These are phyloP conservation scores for Bicyclus anynana DNA, from an alignment of 1,140 invertebrate genomes.

Conservation along the genomic window DNA sequence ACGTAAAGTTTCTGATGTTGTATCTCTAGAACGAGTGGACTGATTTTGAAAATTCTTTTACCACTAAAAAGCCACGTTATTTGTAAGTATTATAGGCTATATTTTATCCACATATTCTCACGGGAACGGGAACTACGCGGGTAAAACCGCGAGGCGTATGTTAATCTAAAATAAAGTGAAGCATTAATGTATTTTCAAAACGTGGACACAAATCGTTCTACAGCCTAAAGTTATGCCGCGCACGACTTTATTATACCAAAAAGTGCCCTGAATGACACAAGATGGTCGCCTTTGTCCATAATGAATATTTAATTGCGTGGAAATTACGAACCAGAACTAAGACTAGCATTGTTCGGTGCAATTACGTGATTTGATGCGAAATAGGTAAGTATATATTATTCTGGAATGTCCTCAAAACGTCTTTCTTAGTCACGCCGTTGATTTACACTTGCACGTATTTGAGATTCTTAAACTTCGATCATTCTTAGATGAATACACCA, in stretches of 20 bases:
- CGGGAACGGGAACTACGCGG: no score
- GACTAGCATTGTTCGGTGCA: slow-evolving; percentile 35
- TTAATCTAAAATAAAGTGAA: no score
- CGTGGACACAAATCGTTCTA: slow-evolving; percentile 19
- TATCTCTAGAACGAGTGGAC: no score
- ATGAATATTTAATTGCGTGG: slow-evolving; percentile 71
- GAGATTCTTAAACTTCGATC: not conserved
- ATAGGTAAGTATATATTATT: not conserved
- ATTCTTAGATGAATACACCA: slow-evolving; percentile 10
- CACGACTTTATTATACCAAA: slow-evolving; percentile 38
- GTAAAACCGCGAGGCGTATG: no score
- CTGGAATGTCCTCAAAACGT: slow-evolving; percentile 15
- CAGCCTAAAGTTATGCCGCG: slow-evolving; percentile 23
- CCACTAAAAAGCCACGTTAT: no score
- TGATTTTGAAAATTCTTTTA: no score
- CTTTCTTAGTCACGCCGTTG: slow-evolving; percentile 12
- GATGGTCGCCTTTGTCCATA: slow-evolving; percentile 44
- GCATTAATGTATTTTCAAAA: not conserved
- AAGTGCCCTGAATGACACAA: slow-evolving; percentile 55
- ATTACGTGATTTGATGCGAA: slow-evolving; percentile 14
- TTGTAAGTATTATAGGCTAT: no score
- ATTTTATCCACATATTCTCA: no score
- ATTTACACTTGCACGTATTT: not conserved
- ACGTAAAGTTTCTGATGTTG: no score
- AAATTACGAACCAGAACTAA: slow-evolving; percentile 43